phyloP scores from a whole-genome alignment of 1,140 invertebrate genomes.

The Pollicipes pollicipes region DNA sequence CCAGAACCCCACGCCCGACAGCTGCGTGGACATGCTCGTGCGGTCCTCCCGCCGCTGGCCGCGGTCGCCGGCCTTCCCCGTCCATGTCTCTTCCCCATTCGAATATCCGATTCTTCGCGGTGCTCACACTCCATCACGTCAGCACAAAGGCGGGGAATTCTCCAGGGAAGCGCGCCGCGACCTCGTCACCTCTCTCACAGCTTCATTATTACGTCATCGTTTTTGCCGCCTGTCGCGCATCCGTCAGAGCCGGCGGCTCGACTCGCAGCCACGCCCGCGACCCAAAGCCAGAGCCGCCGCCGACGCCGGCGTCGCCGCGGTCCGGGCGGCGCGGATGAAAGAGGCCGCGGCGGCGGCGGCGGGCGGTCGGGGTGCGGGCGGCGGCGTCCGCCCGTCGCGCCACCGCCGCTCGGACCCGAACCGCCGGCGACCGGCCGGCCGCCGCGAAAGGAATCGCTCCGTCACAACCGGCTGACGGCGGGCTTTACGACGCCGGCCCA shows the following conservation, averaged over 20 bases:
- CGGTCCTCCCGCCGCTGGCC: too few species aligned
- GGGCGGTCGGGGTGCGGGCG: not conserved
- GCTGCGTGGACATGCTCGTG: too few species aligned
- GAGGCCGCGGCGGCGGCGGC: not conserved
- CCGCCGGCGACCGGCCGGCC: too few species aligned
- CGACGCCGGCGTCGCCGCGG: too few species aligned
- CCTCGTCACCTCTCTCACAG: not conserved
- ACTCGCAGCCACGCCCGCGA: not conserved
- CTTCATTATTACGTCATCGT: constrained; percentile 2
- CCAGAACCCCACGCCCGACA: too few species aligned
- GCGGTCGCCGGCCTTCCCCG: too few species aligned
- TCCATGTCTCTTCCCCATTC: not conserved
- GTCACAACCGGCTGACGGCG: not conserved
- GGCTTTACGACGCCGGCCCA: not conserved
- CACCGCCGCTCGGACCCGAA: not conserved
- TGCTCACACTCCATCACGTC: not conserved
- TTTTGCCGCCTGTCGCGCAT: not conserved
- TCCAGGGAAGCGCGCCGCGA: not conserved
- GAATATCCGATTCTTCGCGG: not conserved
- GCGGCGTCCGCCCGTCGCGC: too few species aligned
- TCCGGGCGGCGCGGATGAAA: not conserved
- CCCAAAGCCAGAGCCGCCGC: not conserved
- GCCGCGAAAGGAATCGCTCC: too few species aligned
- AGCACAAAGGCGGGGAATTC: not conserved
- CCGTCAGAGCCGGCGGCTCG: not conserved